Evolutionary conservation across 2,888 invertebrate genomes (phyloP).

Genomic region (Erebia aethiops): DNA sequence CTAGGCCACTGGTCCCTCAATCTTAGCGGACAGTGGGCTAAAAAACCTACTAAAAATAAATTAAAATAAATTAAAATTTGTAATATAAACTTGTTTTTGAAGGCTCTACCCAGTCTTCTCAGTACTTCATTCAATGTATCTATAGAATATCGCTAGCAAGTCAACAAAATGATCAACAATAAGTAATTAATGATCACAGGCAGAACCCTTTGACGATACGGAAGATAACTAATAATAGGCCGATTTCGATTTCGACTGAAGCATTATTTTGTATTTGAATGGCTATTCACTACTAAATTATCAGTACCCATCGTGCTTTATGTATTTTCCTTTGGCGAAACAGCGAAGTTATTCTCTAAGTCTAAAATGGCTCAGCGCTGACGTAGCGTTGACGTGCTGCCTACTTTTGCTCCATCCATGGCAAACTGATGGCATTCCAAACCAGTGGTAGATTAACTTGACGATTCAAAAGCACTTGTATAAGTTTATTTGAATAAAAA

Average conservation of each 20-base stretch:
- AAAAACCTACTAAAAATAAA: too few species aligned
- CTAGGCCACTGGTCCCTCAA: too few species aligned
- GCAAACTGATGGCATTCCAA: too few species aligned
- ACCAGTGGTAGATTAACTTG: too few species aligned
- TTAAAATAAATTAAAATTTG: too few species aligned
- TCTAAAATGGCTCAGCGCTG: neutral
- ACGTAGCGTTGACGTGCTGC: neutral
- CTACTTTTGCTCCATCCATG: neutral
- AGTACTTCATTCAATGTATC: too few species aligned
- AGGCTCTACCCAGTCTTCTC: too few species aligned
- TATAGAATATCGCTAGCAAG: neutral
- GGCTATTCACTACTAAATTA: slow-evolving; percentile 13
- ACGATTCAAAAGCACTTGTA: too few species aligned
- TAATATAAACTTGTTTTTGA: too few species aligned
- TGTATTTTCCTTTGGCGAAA: slow-evolving; percentile 10
- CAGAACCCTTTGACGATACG: neutral
- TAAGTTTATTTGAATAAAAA: too few species aligned
- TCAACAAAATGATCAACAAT: neutral
- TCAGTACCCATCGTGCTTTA: slow-evolving; percentile 10
- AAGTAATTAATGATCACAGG: neutral
- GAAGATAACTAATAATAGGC: slow-evolving; percentile 6
- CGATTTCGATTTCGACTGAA: slow-evolving; percentile 9
- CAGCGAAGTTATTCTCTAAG: neutral
- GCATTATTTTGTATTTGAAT: slow-evolving; percentile 17
- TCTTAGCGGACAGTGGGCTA: too few species aligned